These are phyloP conservation scores for Danaus chrysippus DNA, from an alignment of 2,888 invertebrate genomes.

Conservation along the genomic window DNA sequence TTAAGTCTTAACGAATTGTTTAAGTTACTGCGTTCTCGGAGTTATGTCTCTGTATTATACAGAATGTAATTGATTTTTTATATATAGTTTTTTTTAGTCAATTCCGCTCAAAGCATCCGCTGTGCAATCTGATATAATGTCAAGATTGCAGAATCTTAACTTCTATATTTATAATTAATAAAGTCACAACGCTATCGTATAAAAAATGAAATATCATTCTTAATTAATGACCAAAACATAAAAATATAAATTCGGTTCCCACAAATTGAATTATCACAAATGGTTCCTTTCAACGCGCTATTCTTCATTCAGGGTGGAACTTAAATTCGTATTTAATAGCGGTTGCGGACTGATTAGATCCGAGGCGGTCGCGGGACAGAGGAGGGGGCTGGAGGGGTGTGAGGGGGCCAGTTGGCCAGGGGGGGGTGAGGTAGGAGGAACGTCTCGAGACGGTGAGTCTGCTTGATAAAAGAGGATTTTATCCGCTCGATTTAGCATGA, in stretches of 20 bases:
- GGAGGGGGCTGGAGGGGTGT: conserved; percentile 32
- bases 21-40: conserved; percentile 48
- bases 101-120: conserved; percentile 46
- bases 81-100: conserved; percentile 41
- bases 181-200: neutral
- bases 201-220: neutral
- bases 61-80: conserved; percentile 43
- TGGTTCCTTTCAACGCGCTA: conserved; percentile 59
- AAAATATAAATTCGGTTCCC: conserved; percentile 41
- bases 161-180: conserved; percentile 6
- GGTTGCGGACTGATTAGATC: conserved; percentile 39
- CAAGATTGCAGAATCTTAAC: conserved; percentile 16
- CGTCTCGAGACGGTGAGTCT: conserved; percentile 69
- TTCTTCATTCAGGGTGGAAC: conserved; percentile 61
- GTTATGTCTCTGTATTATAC: conserved; percentile 47
- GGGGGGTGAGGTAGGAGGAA: conserved; percentile 35
- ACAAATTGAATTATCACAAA: conserved; percentile 65
- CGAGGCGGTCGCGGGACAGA: conserved; percentile 33
- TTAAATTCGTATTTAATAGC: conserved; percentile 68
- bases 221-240: conserved; percentile 13
- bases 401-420: conserved; percentile 14
- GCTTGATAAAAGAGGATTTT: conserved; percentile 75
- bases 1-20: conserved; percentile 41
- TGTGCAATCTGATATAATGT: conserved; percentile 22
- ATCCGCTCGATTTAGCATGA: conserved; percentile 79